These are phyloP conservation scores for Alosa sapidissima DNA, from an alignment of 2,797 vertebrate genomes.

Conservation along the genomic window DNA sequence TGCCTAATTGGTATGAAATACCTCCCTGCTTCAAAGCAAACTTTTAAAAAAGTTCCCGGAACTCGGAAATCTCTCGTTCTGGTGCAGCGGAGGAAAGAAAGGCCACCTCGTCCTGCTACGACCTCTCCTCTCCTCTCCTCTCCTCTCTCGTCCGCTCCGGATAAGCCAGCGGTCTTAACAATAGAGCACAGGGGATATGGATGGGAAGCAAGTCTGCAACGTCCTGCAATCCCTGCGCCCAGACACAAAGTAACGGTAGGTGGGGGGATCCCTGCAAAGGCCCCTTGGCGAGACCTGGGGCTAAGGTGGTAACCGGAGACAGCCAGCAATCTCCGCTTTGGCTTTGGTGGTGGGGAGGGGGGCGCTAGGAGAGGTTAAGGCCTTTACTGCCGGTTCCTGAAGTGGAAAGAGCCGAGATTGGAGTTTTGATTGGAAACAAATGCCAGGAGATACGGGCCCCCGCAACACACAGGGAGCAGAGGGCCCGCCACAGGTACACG, in stretches of 20 bases:
- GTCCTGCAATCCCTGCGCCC: no score
- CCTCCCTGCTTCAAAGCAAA: background rate
- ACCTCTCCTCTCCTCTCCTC: background rate
- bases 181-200: background rate
- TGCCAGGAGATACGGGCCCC: conserved; percentile 68
- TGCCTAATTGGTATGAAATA: conserved; percentile 8
- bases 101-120: background rate
- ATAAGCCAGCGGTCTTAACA: no score
- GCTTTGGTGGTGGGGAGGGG: conserved; percentile 38
- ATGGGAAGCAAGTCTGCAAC: background rate
- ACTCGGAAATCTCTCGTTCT: background rate
- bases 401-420: conserved; percentile 68
- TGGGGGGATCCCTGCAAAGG: conserved; percentile 46
- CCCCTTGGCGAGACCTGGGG: conserved; percentile 49
- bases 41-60: background rate
- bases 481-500: background rate
- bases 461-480: background rate
- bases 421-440: conserved; percentile 77
- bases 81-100: background rate
- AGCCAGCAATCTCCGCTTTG: conserved; percentile 7
- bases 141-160: background rate
- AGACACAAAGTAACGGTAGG: conserved; percentile 53
- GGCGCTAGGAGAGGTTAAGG: conserved; percentile 70
- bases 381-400: conserved; percentile 71
- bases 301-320: conserved; percentile 52